Base-by-base conservation (phyloP, 2,113 vertebrate species). In the Hemiprocne comata region DNA sequence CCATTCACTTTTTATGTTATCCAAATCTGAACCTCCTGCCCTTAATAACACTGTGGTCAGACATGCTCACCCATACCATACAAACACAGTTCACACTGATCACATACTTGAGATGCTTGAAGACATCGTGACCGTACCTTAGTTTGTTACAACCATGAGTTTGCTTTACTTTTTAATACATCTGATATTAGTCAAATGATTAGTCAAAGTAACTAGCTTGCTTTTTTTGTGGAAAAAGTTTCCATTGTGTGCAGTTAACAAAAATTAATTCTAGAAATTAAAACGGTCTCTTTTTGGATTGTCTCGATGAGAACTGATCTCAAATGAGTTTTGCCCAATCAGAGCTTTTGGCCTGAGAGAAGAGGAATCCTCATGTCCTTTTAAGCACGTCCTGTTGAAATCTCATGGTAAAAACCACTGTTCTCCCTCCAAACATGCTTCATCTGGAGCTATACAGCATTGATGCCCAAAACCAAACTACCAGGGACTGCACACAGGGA, bases 381-480 rank as follows among this genome's bases (percentile, higher is more conserved):
- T 73, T 65, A 90, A 89, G 69, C 10, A 57, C 10, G 3, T 11
- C 12, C 38, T 7, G 5, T 18, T 4, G 5, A 86, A 93, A 92
- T 55, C 33, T 36, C 2, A 0, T 65, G 53, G 57, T 69, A 75
- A 78, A 94, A 88, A 38, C 10, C 33, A 62, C 85, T 58, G 21
- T 23, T 92, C 48, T 72, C 53, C 24, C 42, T 77, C 62, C 1
- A 2, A 94, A 65, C 40, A 42, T 6, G 38, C 50, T 93, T 73
- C 61, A 46, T 80, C 17, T 82, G 69, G 50, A 95, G n/a, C 40
- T 85, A n/a, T 6, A 82, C 16, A 53, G n/a, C 8, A 42, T 44
- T 78, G 48, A 65, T 92, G 79, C 50, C 78, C 90, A 92, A 95
- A 96, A 74, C 92, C 87, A 94, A 90, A 92, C 76, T 91, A 57